phyloP scores from a whole-genome alignment of 2,113 vertebrate species.

The Rhinolophus ferrumequinum region DNA sequence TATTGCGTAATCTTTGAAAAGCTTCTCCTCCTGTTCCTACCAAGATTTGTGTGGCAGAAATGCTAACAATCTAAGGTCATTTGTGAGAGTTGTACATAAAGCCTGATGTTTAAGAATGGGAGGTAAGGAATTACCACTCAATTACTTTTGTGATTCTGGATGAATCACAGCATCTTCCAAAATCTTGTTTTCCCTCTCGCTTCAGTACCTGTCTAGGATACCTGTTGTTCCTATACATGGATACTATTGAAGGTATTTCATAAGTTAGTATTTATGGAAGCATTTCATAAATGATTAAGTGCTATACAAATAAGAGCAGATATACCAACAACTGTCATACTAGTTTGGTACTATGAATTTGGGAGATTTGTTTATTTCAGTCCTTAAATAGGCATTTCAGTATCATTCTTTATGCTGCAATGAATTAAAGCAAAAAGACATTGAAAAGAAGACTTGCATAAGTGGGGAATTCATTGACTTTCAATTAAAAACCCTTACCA shows the following conservation, averaged over 20 bases:
- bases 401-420: not conserved
- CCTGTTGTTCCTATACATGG: not conserved
- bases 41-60: slow-evolving; percentile 2
- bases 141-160: not conserved
- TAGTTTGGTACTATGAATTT: not conserved
- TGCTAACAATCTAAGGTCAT: not conserved
- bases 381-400: not conserved
- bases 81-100: not conserved
- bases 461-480: not conserved
- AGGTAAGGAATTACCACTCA: not conserved
- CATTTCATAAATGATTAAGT: not conserved
- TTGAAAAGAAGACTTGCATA: not conserved
- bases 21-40: not conserved
- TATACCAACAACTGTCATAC: not conserved
- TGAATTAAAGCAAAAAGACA: not conserved
- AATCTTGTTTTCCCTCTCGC: not conserved
- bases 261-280: not conserved
- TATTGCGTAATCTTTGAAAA: slow-evolving; percentile 21
- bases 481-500: not conserved
- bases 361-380: not conserved
- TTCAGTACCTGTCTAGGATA: not conserved
- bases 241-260: not conserved
- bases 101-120: not conserved
- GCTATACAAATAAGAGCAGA: not conserved
- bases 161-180: not conserved